These are phyloP conservation scores for Carassius auratus DNA, from an alignment of 2,113 vertebrate species.

Conservation along the genomic window DNA sequence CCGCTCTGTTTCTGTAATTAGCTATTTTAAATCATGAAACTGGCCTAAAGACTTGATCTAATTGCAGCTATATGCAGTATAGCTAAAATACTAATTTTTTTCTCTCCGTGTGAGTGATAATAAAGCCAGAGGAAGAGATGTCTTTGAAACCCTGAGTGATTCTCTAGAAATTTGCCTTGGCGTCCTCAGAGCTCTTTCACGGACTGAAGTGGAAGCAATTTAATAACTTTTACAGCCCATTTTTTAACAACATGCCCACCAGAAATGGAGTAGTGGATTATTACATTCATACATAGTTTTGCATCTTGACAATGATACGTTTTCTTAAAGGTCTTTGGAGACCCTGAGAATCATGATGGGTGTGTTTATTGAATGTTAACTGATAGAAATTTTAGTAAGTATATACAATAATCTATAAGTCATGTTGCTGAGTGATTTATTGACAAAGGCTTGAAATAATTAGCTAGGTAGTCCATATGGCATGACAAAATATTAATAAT, in stretches of 20 bases:
- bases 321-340: not conserved
- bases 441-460: not conserved
- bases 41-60: constrained; percentile 37
- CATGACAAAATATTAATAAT: not conserved
- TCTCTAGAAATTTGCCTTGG: not conserved
- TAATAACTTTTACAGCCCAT: not conserved
- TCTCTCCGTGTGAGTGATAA: not conserved
- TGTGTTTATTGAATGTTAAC: not conserved
- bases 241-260: not conserved
- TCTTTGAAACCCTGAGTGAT: not conserved
- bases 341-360: not conserved
- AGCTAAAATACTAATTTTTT: constrained; percentile 28
- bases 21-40: constrained; percentile 59
- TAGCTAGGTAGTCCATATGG: not conserved
- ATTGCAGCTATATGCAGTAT: constrained; percentile 40
- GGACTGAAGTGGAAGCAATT: not conserved
- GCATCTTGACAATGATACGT: not conserved
- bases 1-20: constrained; percentile 55
- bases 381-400: not conserved
- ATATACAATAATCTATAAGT: not conserved
- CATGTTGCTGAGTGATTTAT: not conserved
- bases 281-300: not conserved
- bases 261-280: not conserved
- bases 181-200: not conserved
- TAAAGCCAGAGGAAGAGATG: not conserved